Percentiles rank a stretch among this genome's conserved stretches.
Evolutionary conservation across 1,140 invertebrate species (phyloP).

Genomic region (Rhizoglyphus robini): DNA sequence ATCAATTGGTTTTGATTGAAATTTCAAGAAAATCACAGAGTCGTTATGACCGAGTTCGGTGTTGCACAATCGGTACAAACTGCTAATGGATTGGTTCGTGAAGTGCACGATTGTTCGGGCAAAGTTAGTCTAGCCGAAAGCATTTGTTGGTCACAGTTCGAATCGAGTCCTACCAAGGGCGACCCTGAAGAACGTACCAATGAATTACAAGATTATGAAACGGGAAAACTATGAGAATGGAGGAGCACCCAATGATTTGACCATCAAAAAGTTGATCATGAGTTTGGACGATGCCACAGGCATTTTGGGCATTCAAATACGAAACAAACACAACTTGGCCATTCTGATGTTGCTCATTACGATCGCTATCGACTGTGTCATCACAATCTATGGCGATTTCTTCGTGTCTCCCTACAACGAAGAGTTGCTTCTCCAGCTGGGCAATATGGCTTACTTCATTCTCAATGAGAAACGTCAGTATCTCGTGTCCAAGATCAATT

Average conservation of each 20-base stretch:
- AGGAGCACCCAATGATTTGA: slow-evolving; percentile 51
- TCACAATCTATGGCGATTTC: slow-evolving; percentile 1
- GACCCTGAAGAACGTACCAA: too few species aligned
- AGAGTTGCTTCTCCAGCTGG: not conserved
- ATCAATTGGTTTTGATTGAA: too few species aligned
- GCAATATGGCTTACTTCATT: slow-evolving; percentile 1
- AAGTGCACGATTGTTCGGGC: too few species aligned
- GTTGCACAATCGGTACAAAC: too few species aligned
- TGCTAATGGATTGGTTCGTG: too few species aligned
- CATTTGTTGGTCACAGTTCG: too few species aligned
- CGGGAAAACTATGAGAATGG: too few species aligned
- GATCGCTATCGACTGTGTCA: not conserved
- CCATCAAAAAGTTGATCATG: not conserved
- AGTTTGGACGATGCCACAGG: not conserved
- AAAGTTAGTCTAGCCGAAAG: too few species aligned
- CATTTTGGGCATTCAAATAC: slow-evolving; percentile 3
- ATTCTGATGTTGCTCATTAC: not conserved
- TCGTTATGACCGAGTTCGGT: too few species aligned
- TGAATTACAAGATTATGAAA: too few species aligned
- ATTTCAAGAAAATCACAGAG: too few species aligned
- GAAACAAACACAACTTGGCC: not conserved
- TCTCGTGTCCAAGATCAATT: slow-evolving; percentile 1
- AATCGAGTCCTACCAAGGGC: too few species aligned
- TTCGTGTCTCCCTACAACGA: slow-evolving; percentile 8
- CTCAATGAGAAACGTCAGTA: slow-evolving; percentile 6